phyloP scores from a whole-genome alignment of 1,140 invertebrate genomes.

The Coenobita brevimanus region DNA sequence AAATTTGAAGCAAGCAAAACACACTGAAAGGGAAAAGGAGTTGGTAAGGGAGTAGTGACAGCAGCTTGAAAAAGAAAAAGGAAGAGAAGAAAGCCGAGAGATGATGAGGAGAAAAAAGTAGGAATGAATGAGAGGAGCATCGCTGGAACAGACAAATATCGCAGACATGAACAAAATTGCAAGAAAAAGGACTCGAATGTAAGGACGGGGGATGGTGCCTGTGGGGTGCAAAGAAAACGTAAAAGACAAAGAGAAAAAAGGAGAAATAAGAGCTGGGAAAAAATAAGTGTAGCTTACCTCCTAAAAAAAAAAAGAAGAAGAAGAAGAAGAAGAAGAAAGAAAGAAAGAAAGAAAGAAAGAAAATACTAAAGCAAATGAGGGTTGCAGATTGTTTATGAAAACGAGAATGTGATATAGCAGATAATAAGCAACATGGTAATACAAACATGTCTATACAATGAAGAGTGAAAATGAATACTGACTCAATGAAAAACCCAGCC shows the following conservation, averaged over 20 bases:
- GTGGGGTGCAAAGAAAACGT: not conserved
- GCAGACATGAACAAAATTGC: too few relatives aligned
- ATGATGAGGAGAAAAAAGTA: too few relatives aligned
- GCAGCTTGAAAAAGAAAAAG: too few relatives aligned
- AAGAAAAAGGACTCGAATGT: not conserved
- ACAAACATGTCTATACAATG: too few relatives aligned
- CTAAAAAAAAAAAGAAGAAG: not conserved
- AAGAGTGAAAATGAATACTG: too few relatives aligned
- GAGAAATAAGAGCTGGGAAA: not conserved
- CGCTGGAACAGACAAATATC: too few relatives aligned
- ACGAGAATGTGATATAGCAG: not conserved
- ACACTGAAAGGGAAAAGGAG: too few relatives aligned
- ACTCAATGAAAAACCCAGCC: too few relatives aligned
- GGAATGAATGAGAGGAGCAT: too few relatives aligned
- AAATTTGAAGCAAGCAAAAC: too few relatives aligned
- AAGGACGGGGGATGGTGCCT: not conserved
- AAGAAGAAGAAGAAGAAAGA: not conserved
- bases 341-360: not conserved
- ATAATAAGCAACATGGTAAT: not conserved
- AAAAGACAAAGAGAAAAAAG: not conserved
- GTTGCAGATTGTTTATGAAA: not conserved
- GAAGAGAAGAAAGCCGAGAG: too few relatives aligned
- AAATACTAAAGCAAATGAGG: not conserved
- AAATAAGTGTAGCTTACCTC: not conserved
- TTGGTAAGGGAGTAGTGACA: too few relatives aligned